A percentile compares a stretch with the other conserved stretches of the same genome.
These are phyloP conservation scores for Thyatira batis DNA, from an alignment of 2,888 invertebrate species.

Conservation along the genomic window DNA sequence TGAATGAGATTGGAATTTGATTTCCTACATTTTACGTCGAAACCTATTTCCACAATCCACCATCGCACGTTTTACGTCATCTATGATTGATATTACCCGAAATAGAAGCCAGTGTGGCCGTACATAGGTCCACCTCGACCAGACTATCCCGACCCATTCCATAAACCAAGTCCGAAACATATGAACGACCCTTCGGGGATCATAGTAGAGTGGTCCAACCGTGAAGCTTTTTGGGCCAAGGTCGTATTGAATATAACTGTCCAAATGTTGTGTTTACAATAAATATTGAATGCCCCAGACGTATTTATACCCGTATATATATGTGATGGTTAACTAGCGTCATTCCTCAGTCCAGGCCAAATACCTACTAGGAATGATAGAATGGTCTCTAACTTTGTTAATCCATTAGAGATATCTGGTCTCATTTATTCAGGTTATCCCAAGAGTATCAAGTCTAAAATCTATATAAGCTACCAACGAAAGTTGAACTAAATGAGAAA, in stretches of 20 bases:
- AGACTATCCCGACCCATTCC: conserved; percentile 26
- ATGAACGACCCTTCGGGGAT: conserved; percentile 18
- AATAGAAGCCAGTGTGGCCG: conserved; percentile 34
- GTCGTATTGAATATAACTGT: neutral
- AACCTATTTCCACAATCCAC: neutral
- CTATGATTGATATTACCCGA: conserved; percentile 30
- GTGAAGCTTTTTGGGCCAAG: conserved; percentile 34
- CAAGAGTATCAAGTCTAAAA: no score
- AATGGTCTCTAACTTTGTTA: no score
- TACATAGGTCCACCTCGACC: conserved; percentile 21
- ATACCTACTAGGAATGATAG: no score
- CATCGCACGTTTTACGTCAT: conserved; percentile 15
- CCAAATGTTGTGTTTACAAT: neutral
- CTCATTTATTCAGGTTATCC: no score
- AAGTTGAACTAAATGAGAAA: no score
- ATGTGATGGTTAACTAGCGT: neutral
- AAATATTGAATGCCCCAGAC: neutral
- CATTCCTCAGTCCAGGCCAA: no score
- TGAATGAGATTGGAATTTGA: no score
- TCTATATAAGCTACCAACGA: no score
- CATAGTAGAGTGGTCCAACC: conserved; percentile 21
- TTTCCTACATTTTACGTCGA: neutral
- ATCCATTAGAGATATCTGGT: no score
- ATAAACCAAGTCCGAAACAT: conserved; percentile 9
- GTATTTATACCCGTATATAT: no score